phyloP scores from a whole-genome alignment of 2,113 vertebrate species.

The Rhabdomys dilectus region DNA sequence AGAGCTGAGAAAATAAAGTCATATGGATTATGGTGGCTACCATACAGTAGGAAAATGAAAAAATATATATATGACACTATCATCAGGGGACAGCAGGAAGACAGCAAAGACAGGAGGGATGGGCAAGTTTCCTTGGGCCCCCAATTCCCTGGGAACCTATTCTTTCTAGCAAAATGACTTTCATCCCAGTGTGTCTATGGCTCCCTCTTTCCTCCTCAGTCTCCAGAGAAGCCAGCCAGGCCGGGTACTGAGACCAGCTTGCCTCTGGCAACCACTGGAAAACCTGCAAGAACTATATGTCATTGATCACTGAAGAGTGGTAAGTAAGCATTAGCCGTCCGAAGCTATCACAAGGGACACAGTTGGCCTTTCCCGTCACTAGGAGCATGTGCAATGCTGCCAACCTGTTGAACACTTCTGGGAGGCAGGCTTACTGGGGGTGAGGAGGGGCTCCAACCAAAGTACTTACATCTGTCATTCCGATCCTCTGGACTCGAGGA shows the following conservation, averaged over 20 bases:
- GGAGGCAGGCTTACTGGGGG: constrained; percentile 43
- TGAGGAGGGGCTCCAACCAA: constrained; percentile 59
- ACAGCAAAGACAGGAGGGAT: constrained; percentile 22
- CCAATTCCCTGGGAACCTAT: constrained; percentile 28
- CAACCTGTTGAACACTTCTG: constrained; percentile 81
- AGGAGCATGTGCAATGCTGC: constrained; percentile 23
- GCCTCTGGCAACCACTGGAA: constrained; percentile 48
- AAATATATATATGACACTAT: not conserved
- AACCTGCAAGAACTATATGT: constrained; percentile 35
- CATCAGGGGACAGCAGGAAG: constrained; percentile 47
- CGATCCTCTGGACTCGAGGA: constrained; percentile 99
- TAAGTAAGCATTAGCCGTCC: constrained; percentile 49
- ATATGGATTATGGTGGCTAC: constrained; percentile 20
- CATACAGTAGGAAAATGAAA: constrained; percentile 55
- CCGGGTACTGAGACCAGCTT: not conserved
- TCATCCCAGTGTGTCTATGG: not conserved
- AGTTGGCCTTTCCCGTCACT: not conserved
- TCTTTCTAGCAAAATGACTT: constrained; percentile 38
- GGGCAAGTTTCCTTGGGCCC: constrained; percentile 16
- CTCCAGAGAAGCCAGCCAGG: constrained; percentile 38
- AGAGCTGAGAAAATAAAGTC: constrained; percentile 75
- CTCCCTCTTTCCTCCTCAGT: constrained; percentile 14
- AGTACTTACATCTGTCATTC: constrained; percentile 98
- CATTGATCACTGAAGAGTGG: constrained; percentile 48
- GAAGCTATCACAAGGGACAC: not conserved